Evolutionary conservation across 2,113 vertebrate species (phyloP), one percentile per base, ranked within the genome.

Genomic region (Miniopterus natalensis): DNA sequence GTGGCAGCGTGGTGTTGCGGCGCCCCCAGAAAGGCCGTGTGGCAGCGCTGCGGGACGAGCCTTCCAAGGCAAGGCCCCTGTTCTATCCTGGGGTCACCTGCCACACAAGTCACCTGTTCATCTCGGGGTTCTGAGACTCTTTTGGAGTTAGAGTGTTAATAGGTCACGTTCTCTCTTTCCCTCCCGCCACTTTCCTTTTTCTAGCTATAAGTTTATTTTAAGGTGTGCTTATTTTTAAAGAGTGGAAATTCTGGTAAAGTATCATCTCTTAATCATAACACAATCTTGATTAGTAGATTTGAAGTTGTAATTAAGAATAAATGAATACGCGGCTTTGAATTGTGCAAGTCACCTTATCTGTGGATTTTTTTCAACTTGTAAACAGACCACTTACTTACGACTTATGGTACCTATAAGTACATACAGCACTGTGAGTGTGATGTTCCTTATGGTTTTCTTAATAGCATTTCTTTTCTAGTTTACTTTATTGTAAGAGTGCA

Each of bases 21-120:
- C 98, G 99, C 40, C 99, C 99, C 49, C 99, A 99, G 97, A 99
- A 99, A 92, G 99, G 99, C 13, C 99, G 99, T 0, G 97, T 99
- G 91, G 99, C 99, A 2, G 99, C 99, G 12, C 98, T 99, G 11
- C 98, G 99, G n/a, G 99, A 99, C 3, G 99, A 99, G 81, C 99
- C 99, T 0, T 99, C 99, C 51, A 99, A 99, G 99, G 99, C 99
- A 90, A 97, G 74, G 42, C 4, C 92, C 9, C 36, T 1, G 4
- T 23, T 40, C 18, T 18, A 45, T 5, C 45, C 73, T 5, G 8
- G 70, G 42, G 8, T 9, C 27, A 15, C 73, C 45, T 18, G 12
- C 45, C 42, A 47, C 29, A 18, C 8, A 8, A 4, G 47, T 51
- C 47, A 18, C 47, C 73, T 49, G 15, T 5, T 8, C 17, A 11